Percentiles rank a stretch among this genome's conserved stretches.
Evolutionary conservation across 2,888 invertebrate species (phyloP).

Genomic region (Drosophila paucipuncta): DNA sequence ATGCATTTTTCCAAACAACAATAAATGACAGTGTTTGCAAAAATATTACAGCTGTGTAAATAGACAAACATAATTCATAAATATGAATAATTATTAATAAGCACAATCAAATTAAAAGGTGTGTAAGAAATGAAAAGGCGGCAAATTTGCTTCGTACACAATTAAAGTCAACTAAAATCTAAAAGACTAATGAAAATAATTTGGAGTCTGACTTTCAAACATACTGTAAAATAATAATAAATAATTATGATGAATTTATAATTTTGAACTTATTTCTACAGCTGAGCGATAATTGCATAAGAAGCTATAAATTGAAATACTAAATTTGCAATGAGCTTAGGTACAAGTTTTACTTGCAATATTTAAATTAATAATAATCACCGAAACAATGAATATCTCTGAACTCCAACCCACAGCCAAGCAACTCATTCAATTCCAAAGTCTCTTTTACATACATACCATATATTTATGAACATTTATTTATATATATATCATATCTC

Average conservation of each 20-base stretch:
- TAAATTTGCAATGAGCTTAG: neutral
- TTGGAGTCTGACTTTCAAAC: neutral
- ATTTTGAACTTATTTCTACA: neutral
- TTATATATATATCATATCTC: constrained; percentile 24
- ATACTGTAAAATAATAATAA: no score
- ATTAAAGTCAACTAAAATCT: neutral
- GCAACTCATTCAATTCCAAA: neutral
- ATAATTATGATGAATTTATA: neutral
- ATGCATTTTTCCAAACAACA: constrained; percentile 38
- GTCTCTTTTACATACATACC: neutral
- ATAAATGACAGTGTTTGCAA: constrained; percentile 15
- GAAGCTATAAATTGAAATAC: neutral
- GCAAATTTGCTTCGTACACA: neutral
- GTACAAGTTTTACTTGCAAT: neutral
- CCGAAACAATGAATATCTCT: neutral
- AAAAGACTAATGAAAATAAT: neutral
- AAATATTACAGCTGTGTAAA: constrained; percentile 1
- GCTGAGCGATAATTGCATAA: neutral
- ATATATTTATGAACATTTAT: neutral
- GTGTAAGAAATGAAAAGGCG: neutral
- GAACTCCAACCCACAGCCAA: neutral
- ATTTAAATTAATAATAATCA: neutral
- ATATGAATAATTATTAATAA: constrained; percentile 4
- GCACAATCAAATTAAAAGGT: neutral
- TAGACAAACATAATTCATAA: constrained; percentile 17